Base-by-base conservation (phyloP, 2,888 invertebrate genomes). In the Leptopilina syphax region DNA sequence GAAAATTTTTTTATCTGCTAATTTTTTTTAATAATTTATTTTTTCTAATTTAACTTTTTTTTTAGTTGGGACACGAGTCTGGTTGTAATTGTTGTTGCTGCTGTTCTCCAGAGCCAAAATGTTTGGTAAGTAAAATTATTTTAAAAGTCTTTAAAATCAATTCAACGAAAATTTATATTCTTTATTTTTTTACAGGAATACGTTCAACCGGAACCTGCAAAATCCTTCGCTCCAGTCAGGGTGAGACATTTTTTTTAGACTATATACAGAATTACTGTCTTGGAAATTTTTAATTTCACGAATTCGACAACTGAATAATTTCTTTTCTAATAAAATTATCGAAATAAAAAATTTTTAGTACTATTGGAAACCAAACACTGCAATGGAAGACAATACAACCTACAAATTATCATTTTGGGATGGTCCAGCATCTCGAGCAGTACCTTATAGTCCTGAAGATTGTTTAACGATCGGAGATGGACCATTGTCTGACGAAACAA, bases 341-440 rank as follows among this genome's bases (percentile, higher is more conserved):
- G 1, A 44, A 67, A 67, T 9, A 47, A 18, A 76, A 47, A 78
- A 10, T 60, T 80, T 63, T 63, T 76, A 91, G 91, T 89, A 89
- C 80, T 94, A 93, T 80, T 88, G 88, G 78, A 93, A 92, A 76
- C 92, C 93, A 0, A 89, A 89, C 34, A 83, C 92, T 24, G 90
- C 92, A 41, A 91, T 93, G 92, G 94, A 95, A 81, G 93, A 93
- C 80, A 93, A 94, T 12, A 95, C 95, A 0, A 92, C 95, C 0
- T 95, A 95, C 86, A 87, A 85, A 79, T 83, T 90, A 3, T 91
- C 91, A 0, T 92, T 87, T 78, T 92, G 90, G 90, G 87, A 87
- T 9, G 84, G 84, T 41, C 85, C 87, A 0, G 27, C 7, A 12
- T 63, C 80, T 2, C 1, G 44, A 0, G 81, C 76, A 3, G 86